phyloP scores from a whole-genome alignment of 2,888 invertebrate species.

The Hoplodrina ambigua region DNA sequence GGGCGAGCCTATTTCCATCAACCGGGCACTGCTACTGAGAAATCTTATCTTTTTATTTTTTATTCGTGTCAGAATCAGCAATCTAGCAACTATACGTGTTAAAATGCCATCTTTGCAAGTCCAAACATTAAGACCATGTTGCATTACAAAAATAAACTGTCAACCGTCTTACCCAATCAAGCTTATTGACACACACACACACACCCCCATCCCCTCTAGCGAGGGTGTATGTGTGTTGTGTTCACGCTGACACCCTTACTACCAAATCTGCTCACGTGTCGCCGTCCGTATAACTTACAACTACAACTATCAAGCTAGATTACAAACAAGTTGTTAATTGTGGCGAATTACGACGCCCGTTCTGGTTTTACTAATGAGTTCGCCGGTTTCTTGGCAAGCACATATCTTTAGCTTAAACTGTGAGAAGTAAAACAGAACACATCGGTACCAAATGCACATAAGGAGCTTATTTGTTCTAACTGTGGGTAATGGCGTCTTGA shows the following conservation, averaged over 20 bases:
- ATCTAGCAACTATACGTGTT: background rate
- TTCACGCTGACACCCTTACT: background rate
- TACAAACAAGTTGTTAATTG: conserved; percentile 66
- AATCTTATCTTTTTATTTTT: too few relatives aligned
- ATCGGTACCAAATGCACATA: conserved; percentile 60
- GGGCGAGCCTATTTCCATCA: too few relatives aligned
- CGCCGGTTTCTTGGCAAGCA: conserved; percentile 79
- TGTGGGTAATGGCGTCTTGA: conserved; percentile 34
- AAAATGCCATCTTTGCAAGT: background rate
- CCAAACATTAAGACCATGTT: background rate
- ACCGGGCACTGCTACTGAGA: too few relatives aligned
- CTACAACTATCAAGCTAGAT: conserved; percentile 58
- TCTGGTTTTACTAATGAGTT: conserved; percentile 80
- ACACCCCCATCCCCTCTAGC: background rate
- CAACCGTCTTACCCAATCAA: background rate
- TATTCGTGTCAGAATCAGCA: too few relatives aligned
- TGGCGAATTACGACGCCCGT: conserved; percentile 65
- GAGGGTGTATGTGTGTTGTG: background rate
- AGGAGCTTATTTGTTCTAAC: conserved; percentile 56
- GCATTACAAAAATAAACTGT: background rate
- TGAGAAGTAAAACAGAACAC: conserved; percentile 73
- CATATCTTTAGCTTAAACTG: conserved; percentile 77
- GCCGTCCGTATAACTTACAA: conserved; percentile 48
- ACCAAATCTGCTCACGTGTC: conserved; percentile 31
- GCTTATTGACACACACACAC: conserved; percentile 2